Evolutionary conservation across 1,140 invertebrate species (phyloP).

Genomic region (Trachymyrmex septentrionalis): DNA sequence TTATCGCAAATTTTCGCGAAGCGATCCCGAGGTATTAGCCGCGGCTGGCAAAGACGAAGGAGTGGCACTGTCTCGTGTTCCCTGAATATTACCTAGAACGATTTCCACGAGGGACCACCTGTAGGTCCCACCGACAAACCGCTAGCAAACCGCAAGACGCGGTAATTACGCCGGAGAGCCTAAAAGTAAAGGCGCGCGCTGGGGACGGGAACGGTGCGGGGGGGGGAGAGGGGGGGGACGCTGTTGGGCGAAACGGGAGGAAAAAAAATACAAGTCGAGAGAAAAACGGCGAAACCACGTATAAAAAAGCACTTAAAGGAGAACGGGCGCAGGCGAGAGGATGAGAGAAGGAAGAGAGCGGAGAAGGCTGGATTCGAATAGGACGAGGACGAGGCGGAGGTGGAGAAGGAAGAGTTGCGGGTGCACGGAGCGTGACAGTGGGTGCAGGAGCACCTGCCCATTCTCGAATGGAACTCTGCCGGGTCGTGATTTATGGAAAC

Average conservation of each 20-base stretch:
- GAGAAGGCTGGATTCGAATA: slow-evolving; percentile 34
- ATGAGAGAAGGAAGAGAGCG: neutral
- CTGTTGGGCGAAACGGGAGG: slow-evolving; percentile 46
- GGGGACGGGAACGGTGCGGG: neutral
- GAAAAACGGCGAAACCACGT: slow-evolving; percentile 82
- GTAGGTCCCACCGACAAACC: slow-evolving; percentile 76
- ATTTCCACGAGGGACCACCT: slow-evolving; percentile 77
- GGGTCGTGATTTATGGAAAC: slow-evolving; percentile 83
- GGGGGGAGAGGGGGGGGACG: slow-evolving; percentile 39
- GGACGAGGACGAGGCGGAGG: slow-evolving; percentile 27
- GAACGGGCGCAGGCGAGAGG: slow-evolving; percentile 56
- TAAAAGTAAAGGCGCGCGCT: slow-evolving; percentile 69
- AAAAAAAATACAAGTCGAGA: slow-evolving; percentile 78
- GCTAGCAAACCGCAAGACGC: slow-evolving; percentile 80
- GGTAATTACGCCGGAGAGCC: slow-evolving; percentile 78
- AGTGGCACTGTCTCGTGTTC: slow-evolving; percentile 51
- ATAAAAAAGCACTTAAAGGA: slow-evolving; percentile 84
- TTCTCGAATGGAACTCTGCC: slow-evolving; percentile 77
- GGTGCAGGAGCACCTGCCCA: slow-evolving; percentile 85
- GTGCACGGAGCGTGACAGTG: slow-evolving; percentile 86
- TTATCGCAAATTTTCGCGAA: slow-evolving; percentile 40
- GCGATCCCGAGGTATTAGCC: slow-evolving; percentile 2
- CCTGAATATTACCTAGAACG: slow-evolving; percentile 54
- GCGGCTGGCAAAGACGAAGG: slow-evolving; percentile 39
- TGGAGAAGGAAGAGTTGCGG: slow-evolving; percentile 76